Evolutionary conservation across 2,797 vertebrate genomes (phyloP), one percentile per base, ranked within the genome.

Genomic region (Lithobates pipiens): DNA sequence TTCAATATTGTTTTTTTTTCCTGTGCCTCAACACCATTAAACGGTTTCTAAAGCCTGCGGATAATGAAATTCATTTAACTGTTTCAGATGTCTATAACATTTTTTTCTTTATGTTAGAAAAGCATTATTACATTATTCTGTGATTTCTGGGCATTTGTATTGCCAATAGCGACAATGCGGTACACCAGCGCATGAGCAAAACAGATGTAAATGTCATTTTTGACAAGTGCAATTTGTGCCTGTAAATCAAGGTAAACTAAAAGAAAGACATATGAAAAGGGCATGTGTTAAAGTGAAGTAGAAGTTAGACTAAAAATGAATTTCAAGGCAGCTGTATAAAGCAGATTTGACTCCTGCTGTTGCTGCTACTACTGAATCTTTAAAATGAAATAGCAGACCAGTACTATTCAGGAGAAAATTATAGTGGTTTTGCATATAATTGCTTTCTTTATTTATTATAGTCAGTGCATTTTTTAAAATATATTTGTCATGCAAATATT

Each of bases 131-230:
- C 70, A 82, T 73, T 82, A 82, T 74, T 73, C 70, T 63, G 70
- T 82, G 80, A 82, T 73, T 82, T 36, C 80, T 44, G 80, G 80
- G 54, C 80, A 74, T 73, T 74, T 82, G 34, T 82, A 65, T 74
- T 82, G 72, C 70, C 70, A 63, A 7, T 65, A 70, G 70, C 80
- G 25, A 63, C 80, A 74, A 65, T 73, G 46, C 10, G 65, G 34
- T 44, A 57, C 72, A 25, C 34, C 5, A 21, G 32, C 16, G 80
- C 46, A 73, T 73, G 80, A 74, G 80, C n/a, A 65, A 82, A 82
- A 74, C 70, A 82, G 80, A 82, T 82, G 80, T 82, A 82, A 73
- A 82, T 82, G 80, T 82, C 80, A 82, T 42, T 74, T 82, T 82
- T 82, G 80, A 82, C 80, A 82, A 73, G 70, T 65, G 80, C 70